Base-by-base conservation (phyloP, 2,797 vertebrate genomes). In the Myripristis jacobus region DNA sequence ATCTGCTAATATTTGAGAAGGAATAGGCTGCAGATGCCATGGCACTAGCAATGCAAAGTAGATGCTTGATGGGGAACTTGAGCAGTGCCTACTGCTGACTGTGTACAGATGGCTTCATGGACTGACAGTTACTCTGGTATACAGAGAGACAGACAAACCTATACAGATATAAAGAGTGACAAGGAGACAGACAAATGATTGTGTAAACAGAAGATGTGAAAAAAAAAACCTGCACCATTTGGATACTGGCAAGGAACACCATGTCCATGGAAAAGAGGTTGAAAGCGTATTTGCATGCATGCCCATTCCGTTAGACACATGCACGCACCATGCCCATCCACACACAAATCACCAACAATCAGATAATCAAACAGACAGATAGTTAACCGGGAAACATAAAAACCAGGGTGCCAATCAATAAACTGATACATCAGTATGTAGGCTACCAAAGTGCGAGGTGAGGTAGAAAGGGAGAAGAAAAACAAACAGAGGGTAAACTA, bases 351-450 rank as follows among this genome's bases (percentile, higher is more conserved):
- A 77, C 57, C 44, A 70, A 60, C 57, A 79, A 73, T 62, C 73
- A 69, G 70, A 77, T 81, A 83, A 83, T 86, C 82, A 75, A 70
- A 83, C 44, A 70, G 80, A 85, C 75, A 64, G 53, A 83, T 66
- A 61, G 46, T 77, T 75, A 84, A 81, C 27, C 75, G 53, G 34
- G 66, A 75, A 75, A 67, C 50, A 64, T 50, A 71, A 82, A 53
- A 87, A 59, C 29, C 52, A 59, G 43, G 52, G 60, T 9, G 41
- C 15, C 22, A 60, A 80, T 86, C 80, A 81, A 84, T 88, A 80
- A 79, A 66, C 44, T 72, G 58, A 78, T 29, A 80, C 63, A 72
- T 81, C 24, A 63, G 59, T 29, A 34, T 36, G 21, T 24, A 72
- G n/a, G 55, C 31, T 16, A 59, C 61, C 58, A 83, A 65, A 50